Base-by-base conservation (phyloP, 53 echinoderm and acorn worm species). In the Paracentrotus lividus region DNA sequence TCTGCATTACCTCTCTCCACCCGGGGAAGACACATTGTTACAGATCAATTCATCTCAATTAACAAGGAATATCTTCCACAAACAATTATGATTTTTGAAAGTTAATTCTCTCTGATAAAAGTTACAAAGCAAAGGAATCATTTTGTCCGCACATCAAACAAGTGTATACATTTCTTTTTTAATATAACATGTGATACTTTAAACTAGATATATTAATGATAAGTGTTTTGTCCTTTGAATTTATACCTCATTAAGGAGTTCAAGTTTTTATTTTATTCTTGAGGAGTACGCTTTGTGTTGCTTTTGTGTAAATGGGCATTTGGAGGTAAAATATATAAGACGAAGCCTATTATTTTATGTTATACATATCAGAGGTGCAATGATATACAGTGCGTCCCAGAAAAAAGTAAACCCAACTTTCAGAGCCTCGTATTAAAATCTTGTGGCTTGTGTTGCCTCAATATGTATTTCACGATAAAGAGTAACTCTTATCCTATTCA, bases 1-100 rank as follows among this genome's bases (percentile, higher is more conserved):
- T 81, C 44, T 81, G 44, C 47, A 81, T 81, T 81, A 81, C 81
- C 81, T 81, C 81, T 81, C 72, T 72, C 72, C 72, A 36, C 72
- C 72, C 36, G 40, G 72, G 72, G 18, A 16, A 40, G 72, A 16
- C 5, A 72, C 38, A 40, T 72, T 72, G 36, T 36, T 72, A 38
- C 72, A 36, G 38, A 40, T 38, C 5, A 72, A 69, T 34, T 69
- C 18, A 69, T 69, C 36, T 36, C 15, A n/a, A n/a, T n/a, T n/a
- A n/a, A n/a, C n/a, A n/a, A n/a, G n/a, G n/a, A n/a, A n/a, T n/a
- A n/a, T n/a, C n/a, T n/a, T n/a, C n/a, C n/a, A n/a, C n/a, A n/a
- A n/a, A n/a, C n/a, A n/a, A n/a, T n/a, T n/a, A n/a, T n/a, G n/a
- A n/a, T n/a, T n/a, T n/a, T n/a, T n/a, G n/a, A n/a, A n/a, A 9